phyloP scores from a whole-genome alignment of 2,888 invertebrate species.

The Plagiodera versicolora region DNA sequence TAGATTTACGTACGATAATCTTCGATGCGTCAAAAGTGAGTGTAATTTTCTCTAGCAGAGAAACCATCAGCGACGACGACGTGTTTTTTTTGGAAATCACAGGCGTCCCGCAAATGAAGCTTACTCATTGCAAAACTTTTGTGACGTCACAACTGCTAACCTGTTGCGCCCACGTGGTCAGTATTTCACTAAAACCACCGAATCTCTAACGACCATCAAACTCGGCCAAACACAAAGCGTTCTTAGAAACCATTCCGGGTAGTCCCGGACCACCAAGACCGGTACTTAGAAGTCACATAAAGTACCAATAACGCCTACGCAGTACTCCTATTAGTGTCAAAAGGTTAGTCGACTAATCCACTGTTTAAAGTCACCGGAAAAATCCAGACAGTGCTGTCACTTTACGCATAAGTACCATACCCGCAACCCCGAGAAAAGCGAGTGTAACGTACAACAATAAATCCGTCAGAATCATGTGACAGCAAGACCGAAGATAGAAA shows the following conservation, averaged over 20 bases:
- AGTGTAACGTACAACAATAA: no score
- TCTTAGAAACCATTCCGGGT: background rate
- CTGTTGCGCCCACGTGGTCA: background rate
- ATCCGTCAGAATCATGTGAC: no score
- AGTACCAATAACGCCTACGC: background rate
- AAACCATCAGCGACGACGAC: constrained; percentile 37
- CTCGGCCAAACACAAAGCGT: background rate
- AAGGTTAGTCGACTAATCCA: background rate
- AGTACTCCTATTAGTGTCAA: background rate
- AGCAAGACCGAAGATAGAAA: constrained; percentile 8
- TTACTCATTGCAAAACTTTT: no score
- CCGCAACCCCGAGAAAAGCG: no score
- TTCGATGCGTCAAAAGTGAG: constrained; percentile 3
- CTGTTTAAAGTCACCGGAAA: background rate
- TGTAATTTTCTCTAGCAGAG: constrained; percentile 31
- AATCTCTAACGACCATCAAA: background rate
- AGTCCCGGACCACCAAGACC: background rate
- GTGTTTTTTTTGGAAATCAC: constrained; percentile 27
- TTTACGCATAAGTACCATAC: no score
- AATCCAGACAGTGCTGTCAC: no score
- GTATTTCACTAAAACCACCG: background rate
- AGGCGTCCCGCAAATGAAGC: constrained; percentile 22
- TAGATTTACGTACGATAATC: background rate
- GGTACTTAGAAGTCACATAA: background rate
- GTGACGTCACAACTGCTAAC: background rate